These are phyloP conservation scores for Diploptera punctata DNA, from an alignment of 2,888 invertebrate genomes.

Conservation along the genomic window DNA sequence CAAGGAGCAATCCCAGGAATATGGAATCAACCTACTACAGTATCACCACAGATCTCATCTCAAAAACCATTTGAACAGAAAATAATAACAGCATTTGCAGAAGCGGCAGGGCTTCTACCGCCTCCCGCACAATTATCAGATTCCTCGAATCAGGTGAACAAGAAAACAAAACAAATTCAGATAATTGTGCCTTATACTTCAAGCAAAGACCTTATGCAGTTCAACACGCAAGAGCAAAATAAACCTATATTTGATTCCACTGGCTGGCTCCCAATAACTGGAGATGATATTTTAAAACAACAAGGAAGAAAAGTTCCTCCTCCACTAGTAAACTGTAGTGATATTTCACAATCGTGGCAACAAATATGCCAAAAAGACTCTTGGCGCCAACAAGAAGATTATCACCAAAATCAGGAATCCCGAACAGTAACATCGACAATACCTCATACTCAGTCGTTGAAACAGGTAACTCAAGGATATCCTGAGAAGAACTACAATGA, in stretches of 20 bases:
- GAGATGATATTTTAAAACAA: conserved; percentile 44
- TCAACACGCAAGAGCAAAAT: conserved; percentile 51
- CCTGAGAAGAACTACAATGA: conserved; percentile 13
- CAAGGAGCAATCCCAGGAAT: neutral
- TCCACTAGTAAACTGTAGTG: neutral
- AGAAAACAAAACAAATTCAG: conserved; percentile 71
- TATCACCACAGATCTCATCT: neutral
- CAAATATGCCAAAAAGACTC: neutral
- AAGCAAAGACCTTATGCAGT: conserved; percentile 62
- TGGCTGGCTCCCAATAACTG: conserved; percentile 50
- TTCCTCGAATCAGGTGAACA: conserved; percentile 46
- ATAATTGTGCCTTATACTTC: conserved; percentile 83
- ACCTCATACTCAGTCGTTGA: conserved; percentile 55
- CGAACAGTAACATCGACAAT: conserved; percentile 48
- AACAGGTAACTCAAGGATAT: neutral
- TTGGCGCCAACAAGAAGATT: conserved; percentile 37
- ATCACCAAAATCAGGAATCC: conserved; percentile 50
- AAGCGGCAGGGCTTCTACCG: conserved; percentile 41
- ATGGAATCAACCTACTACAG: conserved; percentile 18
- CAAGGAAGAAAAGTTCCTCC: conserved; percentile 8
- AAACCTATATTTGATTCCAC: conserved; percentile 47
- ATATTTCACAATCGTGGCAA: neutral
- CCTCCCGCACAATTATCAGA: conserved; percentile 36
- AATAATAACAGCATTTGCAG: conserved; percentile 21
- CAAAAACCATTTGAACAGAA: conserved; percentile 27